A percentile compares a stretch with the other conserved stretches of the same genome.
Conservation (phyloP, 2,797 vertebrate species). For the Enoplosus armatus region DNA sequence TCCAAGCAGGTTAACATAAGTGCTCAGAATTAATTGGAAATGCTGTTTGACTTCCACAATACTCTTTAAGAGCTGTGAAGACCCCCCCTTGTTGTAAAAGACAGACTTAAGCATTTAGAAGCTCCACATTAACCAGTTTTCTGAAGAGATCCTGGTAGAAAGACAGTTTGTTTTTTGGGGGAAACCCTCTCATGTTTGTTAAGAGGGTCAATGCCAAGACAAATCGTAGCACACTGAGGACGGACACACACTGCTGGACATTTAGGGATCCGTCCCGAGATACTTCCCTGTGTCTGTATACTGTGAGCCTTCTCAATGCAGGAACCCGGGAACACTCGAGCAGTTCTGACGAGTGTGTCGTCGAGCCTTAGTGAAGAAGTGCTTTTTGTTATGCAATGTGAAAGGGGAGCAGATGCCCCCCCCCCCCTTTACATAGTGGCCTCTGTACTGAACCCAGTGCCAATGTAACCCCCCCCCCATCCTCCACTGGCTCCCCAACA, state of each 20-base stretch:
- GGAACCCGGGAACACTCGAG: neutral
- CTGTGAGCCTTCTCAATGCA: neutral
- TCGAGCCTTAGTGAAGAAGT: slow-evolving; percentile 28
- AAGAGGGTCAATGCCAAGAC: neutral
- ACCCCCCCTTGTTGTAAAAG: neutral
- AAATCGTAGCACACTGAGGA: slow-evolving; percentile 15
- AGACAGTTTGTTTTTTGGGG: neutral
- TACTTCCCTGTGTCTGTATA: neutral
- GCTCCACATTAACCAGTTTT: neutral
- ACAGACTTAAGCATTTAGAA: neutral
- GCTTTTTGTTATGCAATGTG: slow-evolving; percentile 33
- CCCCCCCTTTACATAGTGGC: slow-evolving; percentile 23
- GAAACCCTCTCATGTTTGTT: neutral
- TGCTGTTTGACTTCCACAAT: neutral
- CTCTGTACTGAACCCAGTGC: slow-evolving; percentile 42
- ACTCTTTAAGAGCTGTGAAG: neutral
- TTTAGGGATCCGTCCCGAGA: no score
- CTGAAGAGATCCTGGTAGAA: neutral
- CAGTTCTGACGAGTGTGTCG: neutral
- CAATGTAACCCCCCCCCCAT: slow-evolving; percentile 3
- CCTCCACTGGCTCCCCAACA: neutral
- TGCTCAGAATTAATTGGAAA: no score
- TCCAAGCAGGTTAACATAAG: neutral
- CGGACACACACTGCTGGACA: neutral
- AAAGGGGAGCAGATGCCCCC: neutral